Evolutionary conservation across 2,113 vertebrate genomes (phyloP).

Genomic region (Tylochromis polylepis): DNA sequence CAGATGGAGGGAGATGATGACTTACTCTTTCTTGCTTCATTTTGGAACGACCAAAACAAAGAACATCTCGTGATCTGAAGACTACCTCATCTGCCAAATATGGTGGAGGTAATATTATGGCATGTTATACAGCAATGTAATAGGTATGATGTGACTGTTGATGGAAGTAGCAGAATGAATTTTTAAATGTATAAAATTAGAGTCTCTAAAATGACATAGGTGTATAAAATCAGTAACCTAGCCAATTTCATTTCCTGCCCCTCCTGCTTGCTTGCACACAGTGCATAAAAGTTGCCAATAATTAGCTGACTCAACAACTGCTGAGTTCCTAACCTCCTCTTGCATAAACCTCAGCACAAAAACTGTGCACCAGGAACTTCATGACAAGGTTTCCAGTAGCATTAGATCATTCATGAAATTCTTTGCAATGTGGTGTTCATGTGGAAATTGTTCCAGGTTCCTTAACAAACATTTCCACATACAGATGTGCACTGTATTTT

Average conservation of each 20-base stretch:
- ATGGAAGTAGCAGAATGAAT: not conserved
- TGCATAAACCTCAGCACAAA: not conserved
- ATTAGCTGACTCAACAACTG: not conserved
- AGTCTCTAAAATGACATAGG: not conserved
- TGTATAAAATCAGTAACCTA: not conserved
- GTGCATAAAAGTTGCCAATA: not conserved
- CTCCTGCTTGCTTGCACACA: not conserved
- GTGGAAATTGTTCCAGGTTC: too few relatives aligned
- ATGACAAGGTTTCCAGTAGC: too few relatives aligned
- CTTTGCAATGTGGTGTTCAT: too few relatives aligned
- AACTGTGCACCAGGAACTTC: not conserved
- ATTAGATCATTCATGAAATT: too few relatives aligned
- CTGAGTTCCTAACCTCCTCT: not conserved
- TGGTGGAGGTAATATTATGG: rapidly evolving
- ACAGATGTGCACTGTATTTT: too few relatives aligned
- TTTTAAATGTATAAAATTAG: not conserved
- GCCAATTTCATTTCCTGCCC: not conserved
- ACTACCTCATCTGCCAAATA: not conserved
- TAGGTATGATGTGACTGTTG: too few relatives aligned
- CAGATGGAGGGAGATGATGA: too few relatives aligned
- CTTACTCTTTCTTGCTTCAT: too few relatives aligned
- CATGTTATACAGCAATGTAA: not conserved
- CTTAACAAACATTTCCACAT: too few relatives aligned
- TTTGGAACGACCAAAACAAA: not conserved
- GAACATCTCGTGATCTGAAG: not conserved